These are phyloP conservation scores for Amphipyra berbera DNA, from an alignment of 2,888 invertebrate species.

Conservation along the genomic window DNA sequence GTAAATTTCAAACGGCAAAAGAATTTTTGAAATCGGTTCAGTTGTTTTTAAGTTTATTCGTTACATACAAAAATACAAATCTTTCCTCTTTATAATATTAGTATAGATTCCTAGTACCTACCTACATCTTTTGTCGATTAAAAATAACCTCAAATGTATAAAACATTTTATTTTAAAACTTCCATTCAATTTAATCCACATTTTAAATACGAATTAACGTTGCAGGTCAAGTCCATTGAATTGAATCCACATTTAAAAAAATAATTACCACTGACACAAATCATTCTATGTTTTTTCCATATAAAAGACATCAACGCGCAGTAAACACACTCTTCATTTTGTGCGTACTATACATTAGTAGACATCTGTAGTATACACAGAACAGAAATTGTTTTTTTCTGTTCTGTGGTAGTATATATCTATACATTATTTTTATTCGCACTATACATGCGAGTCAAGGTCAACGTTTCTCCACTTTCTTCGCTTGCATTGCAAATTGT, in stretches of 20 bases:
- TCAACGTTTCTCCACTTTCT: constrained; percentile 58
- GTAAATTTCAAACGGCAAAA: no score
- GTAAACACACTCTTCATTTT: constrained; percentile 30
- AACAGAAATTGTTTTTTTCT: no score
- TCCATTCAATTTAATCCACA: background rate
- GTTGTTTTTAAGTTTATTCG: no score
- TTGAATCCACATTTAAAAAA: background rate
- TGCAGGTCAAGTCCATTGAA: background rate
- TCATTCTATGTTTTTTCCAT: constrained; percentile 27
- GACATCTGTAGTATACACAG: no score
- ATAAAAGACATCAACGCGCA: constrained; percentile 73
- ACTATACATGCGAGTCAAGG: constrained; percentile 59
- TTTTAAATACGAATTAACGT: no score
- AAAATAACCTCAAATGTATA: background rate
- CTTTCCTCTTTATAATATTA: no score
- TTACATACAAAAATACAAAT: no score
- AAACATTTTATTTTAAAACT: background rate
- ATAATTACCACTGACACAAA: background rate
- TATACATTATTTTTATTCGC: no score
- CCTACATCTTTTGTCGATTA: no score
- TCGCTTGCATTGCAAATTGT: constrained; percentile 38
- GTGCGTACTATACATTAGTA: constrained; percentile 19
- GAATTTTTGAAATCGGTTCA: no score
- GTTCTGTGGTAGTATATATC: no score
- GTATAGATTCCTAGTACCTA: no score